A percentile compares a stretch with the other conserved stretches of the same genome.
Evolutionary conservation across 2,797 vertebrate genomes (phyloP).

Genomic region (Tokudaia tokunoshimensis): DNA sequence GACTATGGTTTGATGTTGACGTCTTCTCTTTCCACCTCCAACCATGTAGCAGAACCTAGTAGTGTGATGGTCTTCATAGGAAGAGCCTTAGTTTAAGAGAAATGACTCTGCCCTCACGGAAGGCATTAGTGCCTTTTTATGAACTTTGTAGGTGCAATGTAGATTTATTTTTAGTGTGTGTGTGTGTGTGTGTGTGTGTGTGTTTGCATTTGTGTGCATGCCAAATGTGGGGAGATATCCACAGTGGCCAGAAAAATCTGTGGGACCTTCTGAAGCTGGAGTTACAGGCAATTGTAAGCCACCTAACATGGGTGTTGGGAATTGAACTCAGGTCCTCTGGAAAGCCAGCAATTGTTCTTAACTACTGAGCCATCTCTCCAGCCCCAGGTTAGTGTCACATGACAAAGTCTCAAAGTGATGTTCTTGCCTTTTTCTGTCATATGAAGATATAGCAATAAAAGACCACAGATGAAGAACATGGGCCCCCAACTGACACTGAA

Average conservation of each 20-base stretch:
- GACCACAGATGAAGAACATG: not conserved
- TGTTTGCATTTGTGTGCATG: not conserved
- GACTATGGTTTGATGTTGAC: not conserved
- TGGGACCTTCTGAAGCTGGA: not conserved
- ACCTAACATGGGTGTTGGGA: not conserved
- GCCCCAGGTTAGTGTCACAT: not conserved
- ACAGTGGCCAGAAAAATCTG: not conserved
- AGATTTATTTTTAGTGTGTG: not conserved
- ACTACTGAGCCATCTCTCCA: too few relatives aligned
- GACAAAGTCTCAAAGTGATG: not conserved
- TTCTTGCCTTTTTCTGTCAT: not conserved
- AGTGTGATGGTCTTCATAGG: not conserved
- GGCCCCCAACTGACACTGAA: not conserved
- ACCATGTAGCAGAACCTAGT: not conserved
- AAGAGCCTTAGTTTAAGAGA: not conserved
- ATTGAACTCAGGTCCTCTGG: not conserved
- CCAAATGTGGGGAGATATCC: too few relatives aligned
- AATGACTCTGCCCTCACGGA: not conserved
- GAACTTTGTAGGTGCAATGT: not conserved
- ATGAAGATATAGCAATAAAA: not conserved
- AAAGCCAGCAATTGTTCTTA: not conserved
- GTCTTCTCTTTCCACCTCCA: not conserved
- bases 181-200: not conserved
- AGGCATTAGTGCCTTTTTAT: not conserved
- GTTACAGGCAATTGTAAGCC: not conserved